A percentile compares a stretch with the other conserved stretches of the same genome.
These are phyloP conservation scores for Tolmerus cingulatus DNA, from an alignment of 2,888 invertebrate genomes.

Conservation along the genomic window DNA sequence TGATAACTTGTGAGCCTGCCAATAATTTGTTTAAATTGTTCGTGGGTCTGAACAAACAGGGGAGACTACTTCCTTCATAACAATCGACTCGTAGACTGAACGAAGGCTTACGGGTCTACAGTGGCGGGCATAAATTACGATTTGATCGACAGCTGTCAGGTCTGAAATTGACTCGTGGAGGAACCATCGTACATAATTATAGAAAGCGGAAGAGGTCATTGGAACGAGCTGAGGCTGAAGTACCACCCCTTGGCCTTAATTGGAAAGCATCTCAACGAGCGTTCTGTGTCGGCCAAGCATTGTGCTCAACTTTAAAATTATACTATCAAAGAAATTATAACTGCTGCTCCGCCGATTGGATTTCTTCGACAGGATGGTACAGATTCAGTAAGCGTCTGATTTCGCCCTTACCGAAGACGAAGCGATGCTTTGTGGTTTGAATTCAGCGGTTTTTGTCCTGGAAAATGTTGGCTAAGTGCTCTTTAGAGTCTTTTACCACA, in stretches of 20 bases:
- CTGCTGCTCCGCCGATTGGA: constrained; percentile 4
- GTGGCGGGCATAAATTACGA: constrained; percentile 9
- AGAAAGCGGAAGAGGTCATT: neutral
- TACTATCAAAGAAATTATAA: constrained; percentile 10
- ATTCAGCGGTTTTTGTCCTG: constrained; percentile 30
- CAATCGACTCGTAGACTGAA: neutral
- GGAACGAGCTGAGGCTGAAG: neutral
- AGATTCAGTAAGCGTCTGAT: constrained; percentile 18
- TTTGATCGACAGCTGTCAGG: constrained; percentile 38
- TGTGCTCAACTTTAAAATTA: constrained; percentile 7
- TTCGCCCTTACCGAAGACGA: constrained; percentile 8
- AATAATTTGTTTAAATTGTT: neutral
- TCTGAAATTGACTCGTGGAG: constrained; percentile 6
- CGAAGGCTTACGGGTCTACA: neutral
- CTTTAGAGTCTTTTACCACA: constrained; percentile 15
- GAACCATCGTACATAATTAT: neutral
- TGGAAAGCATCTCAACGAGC: neutral
- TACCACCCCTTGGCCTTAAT: neutral
- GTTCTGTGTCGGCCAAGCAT: neutral
- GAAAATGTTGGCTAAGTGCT: constrained; percentile 27
- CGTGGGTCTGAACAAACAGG: neutral
- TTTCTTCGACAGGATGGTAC: constrained; percentile 12
- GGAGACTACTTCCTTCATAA: neutral
- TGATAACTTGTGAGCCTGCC: neutral
- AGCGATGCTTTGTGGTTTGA: constrained; percentile 22